A percentile compares a stretch with the other conserved stretches of the same genome.
phyloP scores from a whole-genome alignment of 2,888 invertebrate species.

The Drosophila kambysellisi region DNA sequence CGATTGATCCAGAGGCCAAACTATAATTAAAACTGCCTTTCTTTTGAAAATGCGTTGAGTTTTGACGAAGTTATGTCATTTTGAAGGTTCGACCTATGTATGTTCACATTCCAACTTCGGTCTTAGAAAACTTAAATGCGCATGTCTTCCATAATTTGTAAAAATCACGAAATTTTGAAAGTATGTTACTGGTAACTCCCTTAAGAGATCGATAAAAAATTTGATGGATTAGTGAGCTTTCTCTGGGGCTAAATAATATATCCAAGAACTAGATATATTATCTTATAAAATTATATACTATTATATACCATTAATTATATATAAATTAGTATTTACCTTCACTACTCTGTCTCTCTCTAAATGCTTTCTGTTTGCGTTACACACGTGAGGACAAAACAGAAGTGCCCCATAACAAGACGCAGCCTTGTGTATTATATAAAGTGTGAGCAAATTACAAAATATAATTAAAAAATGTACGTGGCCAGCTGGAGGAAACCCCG shows the following conservation, averaged over 20 bases:
- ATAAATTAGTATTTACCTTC: neutral
- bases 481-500: neutral
- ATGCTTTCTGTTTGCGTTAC: neutral
- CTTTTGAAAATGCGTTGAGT: no score
- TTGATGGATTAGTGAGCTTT: no score
- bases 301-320: neutral
- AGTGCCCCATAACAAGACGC: neutral
- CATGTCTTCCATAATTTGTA: no score
- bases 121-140: no score
- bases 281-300: neutral
- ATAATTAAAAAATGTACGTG: conserved; percentile 60
- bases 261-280: neutral
- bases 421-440: conserved; percentile 34
- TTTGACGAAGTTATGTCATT: no score
- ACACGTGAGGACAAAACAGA: neutral
- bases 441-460: conserved; percentile 62
- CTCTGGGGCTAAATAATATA: neutral
- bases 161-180: no score
- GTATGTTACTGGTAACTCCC: no score
- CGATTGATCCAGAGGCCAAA: no score
- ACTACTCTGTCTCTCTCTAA: neutral
- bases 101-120: no score
- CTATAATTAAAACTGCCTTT: no score
- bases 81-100: no score
- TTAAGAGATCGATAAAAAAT: no score